Conservation (phyloP, 2,888 invertebrate species). For the Marasmarcha lunaedactyla region DNA sequence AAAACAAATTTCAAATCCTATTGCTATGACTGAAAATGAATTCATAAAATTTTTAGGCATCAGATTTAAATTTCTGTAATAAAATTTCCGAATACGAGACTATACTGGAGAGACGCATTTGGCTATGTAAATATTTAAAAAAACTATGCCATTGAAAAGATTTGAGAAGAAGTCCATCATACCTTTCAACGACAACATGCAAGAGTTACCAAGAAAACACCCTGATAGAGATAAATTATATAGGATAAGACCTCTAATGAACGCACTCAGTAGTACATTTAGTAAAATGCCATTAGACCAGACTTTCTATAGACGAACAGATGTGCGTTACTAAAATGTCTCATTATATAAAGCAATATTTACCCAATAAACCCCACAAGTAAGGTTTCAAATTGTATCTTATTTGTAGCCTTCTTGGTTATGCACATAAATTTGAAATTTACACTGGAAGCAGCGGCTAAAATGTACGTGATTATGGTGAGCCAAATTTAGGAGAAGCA, state of each 20-base stretch:
- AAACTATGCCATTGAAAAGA: no score
- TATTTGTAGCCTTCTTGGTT: conserved; percentile 18
- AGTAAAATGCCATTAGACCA: conserved; percentile 22
- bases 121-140: no score
- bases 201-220: conserved; percentile 19
- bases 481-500: conserved; percentile 23
- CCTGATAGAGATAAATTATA: conserved; percentile 20
- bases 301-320: conserved; percentile 23
- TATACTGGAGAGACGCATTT: no score
- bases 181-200: conserved; percentile 17
- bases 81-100: no score
- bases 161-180: conserved; percentile 14
- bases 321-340: conserved; percentile 26
- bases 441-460: conserved; percentile 21
- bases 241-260: conserved; percentile 20
- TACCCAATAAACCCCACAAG: conserved; percentile 25
- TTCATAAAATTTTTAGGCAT: conserved; percentile 12
- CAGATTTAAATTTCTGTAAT: no score
- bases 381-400: conserved; percentile 25
- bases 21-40: conserved; percentile 22
- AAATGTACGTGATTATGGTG: conserved; percentile 18
- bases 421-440: conserved; percentile 21
- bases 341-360: conserved; percentile 24
- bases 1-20: conserved; percentile 25
- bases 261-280: conserved; percentile 14